Base-by-base conservation (phyloP, 2,113 vertebrate genomes). In the Clinocottus analis region DNA sequence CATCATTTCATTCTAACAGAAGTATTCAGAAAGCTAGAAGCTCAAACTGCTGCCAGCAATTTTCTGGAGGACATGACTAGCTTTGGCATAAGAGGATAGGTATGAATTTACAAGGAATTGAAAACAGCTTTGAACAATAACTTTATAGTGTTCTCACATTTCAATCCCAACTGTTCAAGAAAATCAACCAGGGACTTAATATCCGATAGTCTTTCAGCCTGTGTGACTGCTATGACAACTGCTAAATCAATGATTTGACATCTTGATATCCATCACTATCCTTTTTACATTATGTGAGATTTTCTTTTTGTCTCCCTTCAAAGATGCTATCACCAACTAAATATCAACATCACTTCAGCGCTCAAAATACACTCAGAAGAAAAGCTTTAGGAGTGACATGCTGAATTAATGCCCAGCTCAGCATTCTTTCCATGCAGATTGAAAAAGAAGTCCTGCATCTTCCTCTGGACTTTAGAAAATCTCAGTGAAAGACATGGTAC, bases 401-500 rank as follows among this genome's bases (percentile, higher is more conserved):
- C 77, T 86, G 80, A 84, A 87, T 90, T 84, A 88, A 89, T 59
- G 85, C 71, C 33, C 27, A 81, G 68, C 79, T 89, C 82, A 89
- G 88, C 85, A 90, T 91, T 90, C 78, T 82, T 79, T 68, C 78
- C 65, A 86, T 87, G 85, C 83, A 92, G 88, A 92, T 87, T 83
- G 90, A 93, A 90, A 76, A 79, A 72, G 69, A 89, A 89, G 86
- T 84, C 76, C 85, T 83, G 90, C 86, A 84, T 90, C 88, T 86
- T 91, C 67, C 84, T 62, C 78, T 82, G 85, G 91, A 88, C 85
- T 92, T 90, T 63, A 87, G 84, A 91, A 89, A 89, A 75, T 80
- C 86, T 87, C 77, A 79, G 83, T 88, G 85, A 94, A 89, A 93
- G 90, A 93, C 92, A 91, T 88, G 84, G 81, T 91, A 91, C 93